phyloP scores from a whole-genome alignment of 2,113 vertebrate species.

The Lophura nycthemera region DNA sequence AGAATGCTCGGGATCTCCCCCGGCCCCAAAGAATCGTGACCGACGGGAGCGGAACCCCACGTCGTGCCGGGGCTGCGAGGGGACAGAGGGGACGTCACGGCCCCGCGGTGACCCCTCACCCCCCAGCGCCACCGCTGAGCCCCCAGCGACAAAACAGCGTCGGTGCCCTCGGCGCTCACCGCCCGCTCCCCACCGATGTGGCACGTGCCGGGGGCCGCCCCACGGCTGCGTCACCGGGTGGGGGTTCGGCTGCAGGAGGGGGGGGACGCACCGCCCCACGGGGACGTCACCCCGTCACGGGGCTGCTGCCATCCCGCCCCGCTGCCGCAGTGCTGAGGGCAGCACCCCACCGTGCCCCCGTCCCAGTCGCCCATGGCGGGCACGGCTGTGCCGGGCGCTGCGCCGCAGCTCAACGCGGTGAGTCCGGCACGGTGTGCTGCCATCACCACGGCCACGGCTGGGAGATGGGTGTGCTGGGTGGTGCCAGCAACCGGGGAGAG shows the following conservation, averaged over 20 bases:
- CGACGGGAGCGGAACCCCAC: too few species aligned
- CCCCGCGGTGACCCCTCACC: background rate
- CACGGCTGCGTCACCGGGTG: background rate
- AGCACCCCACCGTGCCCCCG: background rate
- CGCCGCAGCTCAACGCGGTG: background rate
- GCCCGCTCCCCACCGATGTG: background rate
- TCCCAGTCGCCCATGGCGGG: background rate
- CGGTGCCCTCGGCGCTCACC: background rate
- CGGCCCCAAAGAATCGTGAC: background rate
- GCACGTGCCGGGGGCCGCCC: background rate
- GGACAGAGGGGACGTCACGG: background rate
- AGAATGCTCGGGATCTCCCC: background rate
- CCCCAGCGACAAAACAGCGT: too few species aligned
- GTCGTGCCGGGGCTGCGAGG: background rate
- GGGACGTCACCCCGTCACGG: background rate
- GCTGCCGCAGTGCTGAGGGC: background rate
- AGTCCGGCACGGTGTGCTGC: background rate
- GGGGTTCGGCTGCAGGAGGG: background rate
- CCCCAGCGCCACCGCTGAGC: background rate
- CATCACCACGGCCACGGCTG: too few species aligned
- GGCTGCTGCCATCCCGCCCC: background rate
- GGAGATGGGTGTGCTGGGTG: background rate
- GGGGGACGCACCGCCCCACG: background rate
- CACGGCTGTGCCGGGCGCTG: background rate
- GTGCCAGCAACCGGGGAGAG: background rate